A percentile compares a stretch with the other conserved stretches of the same genome.
These are phyloP conservation scores for Eupithecia inturbata DNA, from an alignment of 2,888 invertebrate genomes.

Conservation along the genomic window DNA sequence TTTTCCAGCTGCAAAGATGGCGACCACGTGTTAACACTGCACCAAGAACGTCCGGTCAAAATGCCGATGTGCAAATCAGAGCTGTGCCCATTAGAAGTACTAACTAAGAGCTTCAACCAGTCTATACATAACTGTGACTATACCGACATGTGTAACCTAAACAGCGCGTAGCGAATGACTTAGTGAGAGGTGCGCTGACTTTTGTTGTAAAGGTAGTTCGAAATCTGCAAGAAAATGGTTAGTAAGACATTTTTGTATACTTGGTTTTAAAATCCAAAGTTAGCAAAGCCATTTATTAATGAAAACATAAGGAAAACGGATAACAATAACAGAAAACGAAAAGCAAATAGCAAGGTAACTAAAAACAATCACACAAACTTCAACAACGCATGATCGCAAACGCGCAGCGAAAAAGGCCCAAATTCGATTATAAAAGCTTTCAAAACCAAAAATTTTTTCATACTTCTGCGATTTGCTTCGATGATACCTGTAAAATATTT, in stretches of 20 bases:
- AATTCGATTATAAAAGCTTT: too few species aligned
- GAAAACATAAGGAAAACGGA: too few species aligned
- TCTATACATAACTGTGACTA: slow-evolving; percentile 88
- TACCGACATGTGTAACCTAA: slow-evolving; percentile 85
- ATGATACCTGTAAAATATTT: background rate
- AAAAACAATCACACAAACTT: background rate
- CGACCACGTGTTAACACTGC: slow-evolving; percentile 86
- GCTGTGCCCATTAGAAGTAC: slow-evolving; percentile 86
- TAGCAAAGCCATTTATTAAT: background rate
- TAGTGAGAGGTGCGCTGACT: background rate
- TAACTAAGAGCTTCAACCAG: slow-evolving; percentile 83
- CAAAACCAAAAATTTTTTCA: too few species aligned
- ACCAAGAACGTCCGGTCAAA: slow-evolving; percentile 89
- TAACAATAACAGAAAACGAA: background rate
- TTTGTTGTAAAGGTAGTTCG: background rate
- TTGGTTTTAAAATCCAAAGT: background rate
- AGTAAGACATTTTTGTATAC: background rate
- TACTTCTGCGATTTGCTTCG: background rate
- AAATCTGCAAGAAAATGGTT: background rate
- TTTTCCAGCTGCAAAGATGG: slow-evolving; percentile 81
- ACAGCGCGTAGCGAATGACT: background rate
- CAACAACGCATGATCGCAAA: too few species aligned
- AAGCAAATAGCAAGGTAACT: background rate
- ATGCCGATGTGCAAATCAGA: slow-evolving; percentile 88
- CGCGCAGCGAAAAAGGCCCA: too few species aligned